Conservation (phyloP, 2,797 vertebrate species). For the Iguana delicatissima region DNA sequence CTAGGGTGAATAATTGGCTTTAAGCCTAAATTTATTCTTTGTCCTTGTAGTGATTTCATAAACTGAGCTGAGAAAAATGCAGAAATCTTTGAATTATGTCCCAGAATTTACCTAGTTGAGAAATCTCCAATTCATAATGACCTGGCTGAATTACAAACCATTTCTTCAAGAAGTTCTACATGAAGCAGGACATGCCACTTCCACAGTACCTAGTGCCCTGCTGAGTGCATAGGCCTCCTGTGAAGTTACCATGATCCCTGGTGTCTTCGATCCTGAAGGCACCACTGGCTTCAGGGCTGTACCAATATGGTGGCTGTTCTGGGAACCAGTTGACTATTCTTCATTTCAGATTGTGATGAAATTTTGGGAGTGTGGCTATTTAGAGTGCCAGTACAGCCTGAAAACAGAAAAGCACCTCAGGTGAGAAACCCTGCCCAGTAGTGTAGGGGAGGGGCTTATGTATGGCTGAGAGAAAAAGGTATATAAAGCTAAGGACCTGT, state of each 20-base stretch:
- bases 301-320: neutral
- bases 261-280: neutral
- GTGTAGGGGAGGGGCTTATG: too few relatives aligned
- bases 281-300: neutral
- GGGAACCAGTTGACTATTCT: neutral
- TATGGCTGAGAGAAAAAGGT: too few relatives aligned
- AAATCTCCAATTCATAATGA: neutral
- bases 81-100: neutral
- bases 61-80: neutral
- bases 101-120: neutral
- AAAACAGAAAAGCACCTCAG: too few relatives aligned
- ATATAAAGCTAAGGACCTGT: too few relatives aligned
- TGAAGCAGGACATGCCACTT: neutral
- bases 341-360: too few relatives aligned
- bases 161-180: neutral
- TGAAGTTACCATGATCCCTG: neutral
- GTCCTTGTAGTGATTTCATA: neutral
- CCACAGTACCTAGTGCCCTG: neutral
- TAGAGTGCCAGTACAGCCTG: too few relatives aligned
- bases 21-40: neutral
- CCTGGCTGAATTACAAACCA: neutral
- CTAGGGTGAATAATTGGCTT: neutral
- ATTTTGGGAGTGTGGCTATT: too few relatives aligned
- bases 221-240: neutral
- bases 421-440: too few relatives aligned